phyloP scores from a whole-genome alignment of 1,140 invertebrate genomes.

The Anastatus disparis region DNA sequence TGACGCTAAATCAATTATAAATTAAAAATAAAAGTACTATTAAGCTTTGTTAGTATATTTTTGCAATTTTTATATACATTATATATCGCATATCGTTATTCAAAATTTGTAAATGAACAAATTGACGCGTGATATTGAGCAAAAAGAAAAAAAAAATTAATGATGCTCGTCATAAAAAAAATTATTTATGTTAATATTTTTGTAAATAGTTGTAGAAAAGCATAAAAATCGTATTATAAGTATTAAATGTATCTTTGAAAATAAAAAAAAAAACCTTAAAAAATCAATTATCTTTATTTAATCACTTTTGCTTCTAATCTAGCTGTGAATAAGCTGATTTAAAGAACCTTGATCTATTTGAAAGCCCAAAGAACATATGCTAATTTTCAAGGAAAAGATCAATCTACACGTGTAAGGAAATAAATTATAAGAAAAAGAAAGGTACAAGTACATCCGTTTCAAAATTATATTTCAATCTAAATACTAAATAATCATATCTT shows the following conservation, averaged over 20 bases:
- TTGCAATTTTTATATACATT: slow-evolving; percentile 4
- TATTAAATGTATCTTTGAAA: background rate
- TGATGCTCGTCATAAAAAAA: background rate
- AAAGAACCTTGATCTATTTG: slow-evolving; percentile 10
- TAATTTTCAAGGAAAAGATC: background rate
- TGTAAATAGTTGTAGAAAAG: slow-evolving; percentile 37
- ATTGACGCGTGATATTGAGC: background rate
- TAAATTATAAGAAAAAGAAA: background rate
- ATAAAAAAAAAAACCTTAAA: background rate
- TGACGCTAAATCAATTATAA: slow-evolving; percentile 6
- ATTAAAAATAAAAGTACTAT: background rate
- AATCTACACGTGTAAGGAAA: background rate
- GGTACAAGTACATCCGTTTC: background rate
- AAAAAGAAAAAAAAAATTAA: background rate
- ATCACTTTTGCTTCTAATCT: too few relatives aligned
- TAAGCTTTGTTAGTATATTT: slow-evolving; percentile 8
- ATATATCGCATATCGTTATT: background rate
- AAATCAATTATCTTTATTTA: background rate
- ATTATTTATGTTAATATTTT: slow-evolving; percentile 27
- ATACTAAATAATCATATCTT: too few relatives aligned
- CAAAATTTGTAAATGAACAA: background rate
- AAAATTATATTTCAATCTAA: too few relatives aligned
- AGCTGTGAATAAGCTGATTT: background rate
- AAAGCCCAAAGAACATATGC: background rate
- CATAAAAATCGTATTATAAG: slow-evolving; percentile 5